phyloP scores from a whole-genome alignment of 2,113 vertebrate species.

The Collichthys lucidus region DNA sequence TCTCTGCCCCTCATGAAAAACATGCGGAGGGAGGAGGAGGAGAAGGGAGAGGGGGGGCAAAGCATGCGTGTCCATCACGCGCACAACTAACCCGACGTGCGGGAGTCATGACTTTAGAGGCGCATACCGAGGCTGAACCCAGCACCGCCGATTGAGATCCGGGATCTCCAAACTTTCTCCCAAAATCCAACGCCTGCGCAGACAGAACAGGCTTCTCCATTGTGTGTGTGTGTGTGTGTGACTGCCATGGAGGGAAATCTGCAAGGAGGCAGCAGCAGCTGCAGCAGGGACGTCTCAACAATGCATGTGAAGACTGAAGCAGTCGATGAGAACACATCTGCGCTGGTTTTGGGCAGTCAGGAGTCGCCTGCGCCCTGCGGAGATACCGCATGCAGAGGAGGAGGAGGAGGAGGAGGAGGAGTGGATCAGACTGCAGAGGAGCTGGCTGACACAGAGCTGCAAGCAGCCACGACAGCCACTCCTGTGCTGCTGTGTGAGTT shows the following conservation, averaged over 20 bases:
- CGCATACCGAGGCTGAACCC: slow-evolving; percentile 6
- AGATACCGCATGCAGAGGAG: slow-evolving; percentile 68
- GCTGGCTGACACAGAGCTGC: slow-evolving; percentile 59
- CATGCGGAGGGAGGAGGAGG: neutral
- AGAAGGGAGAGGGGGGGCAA: no score
- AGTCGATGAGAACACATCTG: slow-evolving; percentile 66
- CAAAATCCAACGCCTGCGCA: slow-evolving; percentile 70
- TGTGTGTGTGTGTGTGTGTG: neutral
- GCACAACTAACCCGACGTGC: neutral
- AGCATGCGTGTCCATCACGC: neutral
- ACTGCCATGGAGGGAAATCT: slow-evolving; percentile 63
- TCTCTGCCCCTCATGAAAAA: slow-evolving; percentile 53
- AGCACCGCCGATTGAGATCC: slow-evolving; percentile 28
- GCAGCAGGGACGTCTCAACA: slow-evolving; percentile 37
- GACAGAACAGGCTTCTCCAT: slow-evolving; percentile 17
- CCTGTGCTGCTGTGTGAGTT: slow-evolving; percentile 78
- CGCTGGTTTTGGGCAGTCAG: slow-evolving; percentile 64
- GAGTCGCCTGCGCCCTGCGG: slow-evolving; percentile 75
- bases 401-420: slow-evolving; percentile 56
- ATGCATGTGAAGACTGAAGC: slow-evolving; percentile 72
- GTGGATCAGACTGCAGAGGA: slow-evolving; percentile 69
- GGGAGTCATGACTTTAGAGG: neutral
- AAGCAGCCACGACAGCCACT: slow-evolving; percentile 44
- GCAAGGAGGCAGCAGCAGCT: slow-evolving; percentile 45
- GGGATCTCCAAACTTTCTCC: slow-evolving; percentile 66